A percentile compares a stretch with the other conserved stretches of the same genome.
Conservation (phyloP, 2,888 invertebrate species). For the Acleris laterana region DNA sequence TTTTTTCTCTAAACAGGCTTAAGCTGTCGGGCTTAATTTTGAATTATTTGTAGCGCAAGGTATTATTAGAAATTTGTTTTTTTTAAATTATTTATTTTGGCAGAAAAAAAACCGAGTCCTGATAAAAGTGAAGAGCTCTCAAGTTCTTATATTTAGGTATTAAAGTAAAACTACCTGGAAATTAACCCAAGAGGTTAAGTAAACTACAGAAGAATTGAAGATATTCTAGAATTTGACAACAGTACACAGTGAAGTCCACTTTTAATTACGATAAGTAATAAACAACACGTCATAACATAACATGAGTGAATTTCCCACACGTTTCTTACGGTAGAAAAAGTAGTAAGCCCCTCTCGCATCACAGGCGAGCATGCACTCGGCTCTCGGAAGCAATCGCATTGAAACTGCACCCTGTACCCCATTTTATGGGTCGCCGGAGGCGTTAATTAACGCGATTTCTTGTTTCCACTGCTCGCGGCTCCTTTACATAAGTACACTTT, state of each 20-base stretch:
- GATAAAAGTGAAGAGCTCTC: no score
- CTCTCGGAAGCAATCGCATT: slow-evolving; percentile 66
- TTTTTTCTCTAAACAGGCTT: no score
- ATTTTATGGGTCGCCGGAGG: slow-evolving; percentile 69
- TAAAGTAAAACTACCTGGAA: no score
- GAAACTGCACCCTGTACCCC: slow-evolving; percentile 65
- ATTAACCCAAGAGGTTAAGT: no score
- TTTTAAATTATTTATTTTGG: no score
- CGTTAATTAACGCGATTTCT: slow-evolving; percentile 66
- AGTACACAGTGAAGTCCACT: background rate
- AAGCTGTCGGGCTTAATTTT: no score
- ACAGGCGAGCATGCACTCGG: slow-evolving; percentile 48
- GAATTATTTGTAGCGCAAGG: no score
- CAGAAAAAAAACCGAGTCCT: no score
- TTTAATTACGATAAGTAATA: background rate
- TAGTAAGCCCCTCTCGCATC: slow-evolving; percentile 40
- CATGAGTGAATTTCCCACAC: background rate
- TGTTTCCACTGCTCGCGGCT: slow-evolving; percentile 44
- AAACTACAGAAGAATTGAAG: no score
- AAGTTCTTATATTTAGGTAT: no score
- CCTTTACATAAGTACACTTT: slow-evolving; percentile 20
- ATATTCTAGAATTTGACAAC: no score
- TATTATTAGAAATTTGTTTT: no score
- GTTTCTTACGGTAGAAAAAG: slow-evolving; percentile 28
- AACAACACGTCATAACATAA: background rate